These are phyloP conservation scores for Trachelus troglodyta DNA, from an alignment of 2,888 invertebrate genomes.

Conservation along the genomic window DNA sequence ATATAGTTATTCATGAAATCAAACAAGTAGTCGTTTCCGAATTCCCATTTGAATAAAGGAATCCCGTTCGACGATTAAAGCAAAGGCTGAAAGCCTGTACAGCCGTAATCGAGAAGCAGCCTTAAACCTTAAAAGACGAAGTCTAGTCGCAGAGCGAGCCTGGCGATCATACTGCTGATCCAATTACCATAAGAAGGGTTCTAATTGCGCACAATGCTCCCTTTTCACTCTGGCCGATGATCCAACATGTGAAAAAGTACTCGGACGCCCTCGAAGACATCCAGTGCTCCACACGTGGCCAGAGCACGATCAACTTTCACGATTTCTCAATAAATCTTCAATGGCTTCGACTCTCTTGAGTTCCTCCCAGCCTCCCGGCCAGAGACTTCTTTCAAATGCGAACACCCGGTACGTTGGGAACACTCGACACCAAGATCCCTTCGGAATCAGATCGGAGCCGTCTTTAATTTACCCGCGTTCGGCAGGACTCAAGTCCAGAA, in stretches of 20 bases:
- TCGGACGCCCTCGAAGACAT: background rate
- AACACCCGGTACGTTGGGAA: background rate
- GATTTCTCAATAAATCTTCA: slow-evolving; percentile 49
- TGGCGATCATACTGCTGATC: slow-evolving; percentile 59
- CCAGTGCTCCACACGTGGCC: slow-evolving; percentile 19
- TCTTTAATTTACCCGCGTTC: background rate
- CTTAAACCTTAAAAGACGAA: background rate
- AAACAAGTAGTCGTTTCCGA: background rate
- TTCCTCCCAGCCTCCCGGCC: background rate
- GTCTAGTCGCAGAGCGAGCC: slow-evolving; percentile 36
- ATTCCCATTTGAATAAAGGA: background rate
- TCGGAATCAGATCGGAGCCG: background rate
- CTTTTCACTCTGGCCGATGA: slow-evolving; percentile 15
- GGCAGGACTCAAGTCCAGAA: background rate
- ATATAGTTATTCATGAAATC: background rate
- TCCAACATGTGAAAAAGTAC: background rate
- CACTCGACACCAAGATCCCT: background rate
- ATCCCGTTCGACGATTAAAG: background rate
- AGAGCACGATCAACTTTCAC: slow-evolving; percentile 47
- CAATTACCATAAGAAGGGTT: slow-evolving; percentile 64
- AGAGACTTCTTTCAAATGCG: background rate
- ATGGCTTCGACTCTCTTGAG: background rate
- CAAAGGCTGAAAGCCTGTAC: background rate
- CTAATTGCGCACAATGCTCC: slow-evolving; percentile 60
- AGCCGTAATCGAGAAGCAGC: background rate